Base-by-base conservation (phyloP, 2,888 invertebrate genomes). In the Agonopterix arenella region DNA sequence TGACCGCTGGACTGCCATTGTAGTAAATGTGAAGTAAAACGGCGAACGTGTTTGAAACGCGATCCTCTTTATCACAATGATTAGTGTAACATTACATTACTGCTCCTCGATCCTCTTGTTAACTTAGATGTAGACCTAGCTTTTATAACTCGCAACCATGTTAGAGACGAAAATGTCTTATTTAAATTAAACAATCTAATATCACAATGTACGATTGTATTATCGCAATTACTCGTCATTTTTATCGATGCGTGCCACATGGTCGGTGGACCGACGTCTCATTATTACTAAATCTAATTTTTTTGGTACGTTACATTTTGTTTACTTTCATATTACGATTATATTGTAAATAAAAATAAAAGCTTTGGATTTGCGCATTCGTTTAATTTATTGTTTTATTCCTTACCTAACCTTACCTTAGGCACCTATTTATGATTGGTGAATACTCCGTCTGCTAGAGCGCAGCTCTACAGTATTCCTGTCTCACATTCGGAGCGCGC, bases 301-400 rank as follows among this genome's bases (percentile, higher is more conserved):
- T 18, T 79, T 85, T 83, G 78, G 81, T 86, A 85, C 76, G 78
- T 84, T 82, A 84, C 76, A 81, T 80, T 86, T 88, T 89, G 88
- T 85, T 88, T 86, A 88, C 84, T 89, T 88, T 88, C 86, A 84
- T 88, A 88, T 85, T 72, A 73, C 64, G 62, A 72, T 73, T 54
- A 54, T 54, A 86, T 82, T 86, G 86, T 86, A 88, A 84, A 89
- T 86, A 88, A 85, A 80, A 83, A 84, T 84, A 81, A 88, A 88
- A 86, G 88, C 88, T 88, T 88, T 88, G 85, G 83, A 89, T 84
- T 86, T 84, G 81, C 73, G 64, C 48, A 61, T 64, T 66, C 53
- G 68, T 76, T 78, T 76, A 45, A 60, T 59, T 62, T 56, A 55
- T 28, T 28, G 28, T 28, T 28, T 28, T 28, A 28, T 28, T 28